phyloP scores from a whole-genome alignment of 92 coral and sea anemone species.

The Palythoa caribaeorum region DNA sequence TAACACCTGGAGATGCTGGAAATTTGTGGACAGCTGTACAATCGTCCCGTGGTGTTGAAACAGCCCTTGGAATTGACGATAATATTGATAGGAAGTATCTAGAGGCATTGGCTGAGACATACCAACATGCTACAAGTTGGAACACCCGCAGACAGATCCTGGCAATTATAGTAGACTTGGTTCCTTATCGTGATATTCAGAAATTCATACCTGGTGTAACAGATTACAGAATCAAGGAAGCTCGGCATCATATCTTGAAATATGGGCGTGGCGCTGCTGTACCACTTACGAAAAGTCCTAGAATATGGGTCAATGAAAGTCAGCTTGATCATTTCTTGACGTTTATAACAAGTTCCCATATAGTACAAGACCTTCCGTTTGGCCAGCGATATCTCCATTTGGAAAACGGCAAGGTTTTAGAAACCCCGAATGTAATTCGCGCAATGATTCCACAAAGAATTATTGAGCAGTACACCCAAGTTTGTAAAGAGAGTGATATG shows the following conservation, averaged over 20 bases:
- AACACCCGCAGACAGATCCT: slow-evolving; percentile 71
- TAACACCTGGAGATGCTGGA: slow-evolving; percentile 65
- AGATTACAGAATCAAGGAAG: slow-evolving; percentile 49
- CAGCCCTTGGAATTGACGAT: slow-evolving; percentile 45
- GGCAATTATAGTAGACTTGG: slow-evolving; percentile 72
- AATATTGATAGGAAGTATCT: slow-evolving; percentile 51
- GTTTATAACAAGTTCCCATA: slow-evolving; percentile 51
- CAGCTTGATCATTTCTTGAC: slow-evolving; percentile 63
- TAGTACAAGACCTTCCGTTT: slow-evolving; percentile 63
- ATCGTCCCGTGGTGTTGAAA: slow-evolving; percentile 52
- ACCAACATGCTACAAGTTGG: slow-evolving; percentile 66
- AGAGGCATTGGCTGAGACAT: slow-evolving; percentile 71
- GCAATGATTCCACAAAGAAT: slow-evolving; percentile 11
- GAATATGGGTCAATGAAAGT: slow-evolving; percentile 48
- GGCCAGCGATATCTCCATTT: slow-evolving; percentile 63
- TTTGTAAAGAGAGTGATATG: background rate
- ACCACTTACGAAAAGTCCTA: slow-evolving; percentile 59
- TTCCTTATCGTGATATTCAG: slow-evolving; percentile 61
- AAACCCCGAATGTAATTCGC: slow-evolving; percentile 15
- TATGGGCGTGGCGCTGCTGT: slow-evolving; percentile 68
- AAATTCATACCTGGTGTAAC: slow-evolving; percentile 71
- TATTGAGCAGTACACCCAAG: background rate
- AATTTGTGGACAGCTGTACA: slow-evolving; percentile 61
- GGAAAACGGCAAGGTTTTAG: slow-evolving; percentile 55
- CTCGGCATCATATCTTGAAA: slow-evolving; percentile 59